Evolutionary conservation across 2,113 vertebrate species (phyloP), one percentile per base, ranked within the genome.

Genomic region (Ancistrus triradiatus): DNA sequence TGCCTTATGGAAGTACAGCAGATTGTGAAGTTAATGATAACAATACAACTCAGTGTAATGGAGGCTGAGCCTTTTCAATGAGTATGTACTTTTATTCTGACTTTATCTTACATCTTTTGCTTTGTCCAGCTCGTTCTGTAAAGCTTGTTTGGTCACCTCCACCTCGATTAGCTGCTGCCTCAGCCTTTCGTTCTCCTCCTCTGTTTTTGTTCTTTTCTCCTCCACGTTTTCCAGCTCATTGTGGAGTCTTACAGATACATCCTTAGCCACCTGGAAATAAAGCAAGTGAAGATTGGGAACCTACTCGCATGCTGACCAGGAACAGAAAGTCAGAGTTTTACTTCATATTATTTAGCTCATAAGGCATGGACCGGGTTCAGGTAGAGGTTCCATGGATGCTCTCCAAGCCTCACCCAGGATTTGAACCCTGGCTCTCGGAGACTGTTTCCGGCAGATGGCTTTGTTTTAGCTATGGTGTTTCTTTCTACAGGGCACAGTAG

Each of bases 161-260:
- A 95, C 93, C 81, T 98, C 91, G 71, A 98, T 98, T 58, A 98
- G 87, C 79, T 94, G 87, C 77, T 98, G 95, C 69, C 96, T 89
- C 68, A 98, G 80, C 69, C 91, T 93, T 78, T 98, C 96, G 66
- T 98, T 98, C 85, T 98, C 95, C 17, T 98, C 96, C 76, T 98
- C 96, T 24, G 96, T 98, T 78, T 87, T 92, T 8, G 93, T 91
- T 63, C 96, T 88, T 72, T 98, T 98, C 83, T 98, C 96, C 83
- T 98, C 96, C 68, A 98, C 96, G 0, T 89, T 98, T 88, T 98
- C 96, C 70, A 98, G 75, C 73, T 98, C 96, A 1, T 98, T 94
- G 78, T 98, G 96, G 79, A 98, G 85, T 61, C 96, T 92, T 70
- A 98, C 96, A 0, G 96, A 98, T 18, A 98, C 96, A 74, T 98